A percentile compares a stretch with the other conserved stretches of the same genome.
Conservation (phyloP, 2,888 invertebrate genomes). For the Drosophila tripunctata region DNA sequence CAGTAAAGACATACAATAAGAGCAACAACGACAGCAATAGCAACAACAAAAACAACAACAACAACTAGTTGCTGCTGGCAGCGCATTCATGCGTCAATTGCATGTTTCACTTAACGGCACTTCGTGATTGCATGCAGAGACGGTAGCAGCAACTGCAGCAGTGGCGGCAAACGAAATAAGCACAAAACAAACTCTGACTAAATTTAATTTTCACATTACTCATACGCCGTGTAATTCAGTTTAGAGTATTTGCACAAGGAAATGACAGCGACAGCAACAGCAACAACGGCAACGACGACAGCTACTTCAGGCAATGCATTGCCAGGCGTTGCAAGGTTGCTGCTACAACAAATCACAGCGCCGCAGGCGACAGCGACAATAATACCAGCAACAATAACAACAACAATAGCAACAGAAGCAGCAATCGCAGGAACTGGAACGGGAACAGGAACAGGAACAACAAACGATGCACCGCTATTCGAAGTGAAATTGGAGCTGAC, state of each 20-base stretch:
- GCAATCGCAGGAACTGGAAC: conserved; percentile 29
- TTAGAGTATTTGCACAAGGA: conserved; percentile 82
- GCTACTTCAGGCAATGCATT: conserved; percentile 34
- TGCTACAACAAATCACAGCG: conserved; percentile 68
- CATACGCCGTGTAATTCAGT: conserved; percentile 82
- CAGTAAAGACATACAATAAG: conserved; percentile 21
- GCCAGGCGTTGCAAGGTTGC: conserved; percentile 58
- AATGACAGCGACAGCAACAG: conserved; percentile 77
- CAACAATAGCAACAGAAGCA: conserved; percentile 26
- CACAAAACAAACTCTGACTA: conserved; percentile 75
- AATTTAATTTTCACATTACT: conserved; percentile 81
- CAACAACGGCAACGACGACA: conserved; percentile 28
- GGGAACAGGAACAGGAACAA: conserved; percentile 24
- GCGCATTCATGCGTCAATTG: conserved; percentile 78
- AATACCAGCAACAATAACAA: conserved; percentile 23
- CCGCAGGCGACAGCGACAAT: conserved; percentile 45
- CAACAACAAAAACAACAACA: conserved; percentile 22
- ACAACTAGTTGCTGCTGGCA: conserved; percentile 52
- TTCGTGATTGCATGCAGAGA: conserved; percentile 76
- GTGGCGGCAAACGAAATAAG: conserved; percentile 59
- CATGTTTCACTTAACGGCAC: conserved; percentile 79
- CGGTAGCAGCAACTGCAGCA: conserved; percentile 15
- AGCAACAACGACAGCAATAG: conserved; percentile 33
- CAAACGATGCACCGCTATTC: conserved; percentile 87
- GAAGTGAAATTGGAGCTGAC: conserved; percentile 90